A percentile compares a stretch with the other conserved stretches of the same genome.
Evolutionary conservation across 2,797 vertebrate species (phyloP).

Genomic region (Schizothorax lantsangensis): DNA sequence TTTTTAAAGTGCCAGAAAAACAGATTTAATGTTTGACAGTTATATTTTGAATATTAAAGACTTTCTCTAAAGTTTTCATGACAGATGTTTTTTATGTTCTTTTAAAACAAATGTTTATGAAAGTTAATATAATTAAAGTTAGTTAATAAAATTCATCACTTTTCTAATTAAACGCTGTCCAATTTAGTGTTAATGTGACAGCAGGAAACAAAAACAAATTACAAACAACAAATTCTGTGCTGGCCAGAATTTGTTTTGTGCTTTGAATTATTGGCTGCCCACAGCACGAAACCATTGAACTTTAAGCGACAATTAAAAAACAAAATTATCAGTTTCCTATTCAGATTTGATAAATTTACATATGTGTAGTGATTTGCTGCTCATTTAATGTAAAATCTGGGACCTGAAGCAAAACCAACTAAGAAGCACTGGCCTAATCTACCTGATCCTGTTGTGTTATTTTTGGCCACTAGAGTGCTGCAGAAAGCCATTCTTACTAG

Average conservation of each 20-base stretch:
- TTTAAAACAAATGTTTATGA: not conserved
- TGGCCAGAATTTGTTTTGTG: not conserved
- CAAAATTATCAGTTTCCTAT: not conserved
- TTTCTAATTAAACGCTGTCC: not conserved
- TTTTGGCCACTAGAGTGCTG: slow-evolving; percentile 84
- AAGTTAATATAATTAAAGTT: too few relatives aligned
- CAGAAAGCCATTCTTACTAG: slow-evolving; percentile 70
- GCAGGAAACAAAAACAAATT: not conserved
- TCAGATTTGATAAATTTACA: not conserved
- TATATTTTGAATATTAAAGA: slow-evolving; percentile 12
- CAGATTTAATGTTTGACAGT: not conserved
- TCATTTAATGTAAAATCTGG: not conserved
- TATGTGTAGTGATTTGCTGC: not conserved
- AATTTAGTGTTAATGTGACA: not conserved
- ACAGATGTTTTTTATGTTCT: not conserved
- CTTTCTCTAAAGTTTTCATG: not conserved
- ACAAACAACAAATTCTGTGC: not conserved
- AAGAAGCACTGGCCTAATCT: not conserved
- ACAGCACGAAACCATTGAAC: not conserved
- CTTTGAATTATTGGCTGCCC: not conserved
- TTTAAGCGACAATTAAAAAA: not conserved
- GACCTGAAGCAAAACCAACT: not conserved
- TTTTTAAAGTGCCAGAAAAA: not conserved
- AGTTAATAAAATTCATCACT: not conserved
- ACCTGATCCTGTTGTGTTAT: slow-evolving; percentile 68